Percentiles rank a stretch among this genome's conserved stretches.
Evolutionary conservation across 2,888 invertebrate species (phyloP).

Genomic region (Tipula vernalis): DNA sequence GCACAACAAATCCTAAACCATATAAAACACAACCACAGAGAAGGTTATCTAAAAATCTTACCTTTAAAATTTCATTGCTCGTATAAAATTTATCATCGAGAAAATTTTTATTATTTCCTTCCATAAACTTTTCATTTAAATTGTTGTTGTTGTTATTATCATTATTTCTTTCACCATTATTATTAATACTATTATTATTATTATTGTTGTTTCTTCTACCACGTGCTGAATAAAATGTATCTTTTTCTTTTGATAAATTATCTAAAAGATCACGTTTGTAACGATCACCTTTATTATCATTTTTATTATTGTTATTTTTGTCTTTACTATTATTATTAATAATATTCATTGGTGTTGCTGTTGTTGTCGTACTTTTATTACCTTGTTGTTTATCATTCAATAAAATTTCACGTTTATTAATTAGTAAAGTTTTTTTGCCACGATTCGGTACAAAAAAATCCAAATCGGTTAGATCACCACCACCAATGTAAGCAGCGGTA

Average conservation of each 20-base stretch:
- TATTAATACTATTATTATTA: not conserved
- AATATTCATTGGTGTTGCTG: not conserved
- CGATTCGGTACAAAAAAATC: constrained; percentile 4
- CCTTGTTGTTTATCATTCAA: not conserved
- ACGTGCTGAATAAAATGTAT: constrained; percentile 14
- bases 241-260: constrained; percentile 15
- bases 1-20: not conserved
- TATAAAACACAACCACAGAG: not conserved
- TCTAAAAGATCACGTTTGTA: constrained; percentile 12
- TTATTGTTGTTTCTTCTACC: constrained; percentile 11
- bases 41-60: not conserved
- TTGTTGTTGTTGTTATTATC: not conserved
- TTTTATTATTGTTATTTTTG: not conserved
- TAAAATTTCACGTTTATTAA: not conserved
- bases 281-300: not conserved
- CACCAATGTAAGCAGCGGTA: not conserved
- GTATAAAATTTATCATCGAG: not conserved
- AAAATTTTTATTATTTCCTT: not conserved
- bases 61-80: not conserved
- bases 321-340: not conserved
- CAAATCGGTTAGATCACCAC: not conserved
- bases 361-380: not conserved
- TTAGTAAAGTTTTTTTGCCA: not conserved
- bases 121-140: not conserved
- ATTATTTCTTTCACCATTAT: constrained; percentile 5